Conservation (phyloP, 1,140 invertebrate species). For the Wasmannia auropunctata region DNA sequence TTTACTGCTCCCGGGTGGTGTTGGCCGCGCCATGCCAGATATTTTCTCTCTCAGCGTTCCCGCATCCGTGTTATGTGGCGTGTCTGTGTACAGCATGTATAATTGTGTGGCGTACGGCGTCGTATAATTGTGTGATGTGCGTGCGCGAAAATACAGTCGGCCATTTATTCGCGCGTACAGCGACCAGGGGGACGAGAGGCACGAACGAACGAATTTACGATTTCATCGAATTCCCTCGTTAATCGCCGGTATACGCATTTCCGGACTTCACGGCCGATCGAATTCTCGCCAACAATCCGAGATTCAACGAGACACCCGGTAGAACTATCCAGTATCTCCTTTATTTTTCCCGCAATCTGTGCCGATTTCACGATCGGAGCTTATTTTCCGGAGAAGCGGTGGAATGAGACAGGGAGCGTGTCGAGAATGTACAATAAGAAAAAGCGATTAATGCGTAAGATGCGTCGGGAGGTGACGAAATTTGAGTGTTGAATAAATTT, state of each 20-base stretch:
- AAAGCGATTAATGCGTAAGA: constrained; percentile 2
- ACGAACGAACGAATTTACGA: constrained; percentile 76
- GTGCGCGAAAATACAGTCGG: constrained; percentile 59
- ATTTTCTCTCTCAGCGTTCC: constrained; percentile 39
- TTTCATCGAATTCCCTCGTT: constrained; percentile 78
- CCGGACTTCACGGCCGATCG: constrained; percentile 66
- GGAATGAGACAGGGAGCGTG: neutral
- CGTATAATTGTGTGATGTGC: constrained; percentile 28
- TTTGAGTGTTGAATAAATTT: neutral
- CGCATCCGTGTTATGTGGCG: neutral
- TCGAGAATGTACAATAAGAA: constrained; percentile 1
- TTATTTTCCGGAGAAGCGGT: constrained; percentile 27
- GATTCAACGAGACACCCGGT: constrained; percentile 59
- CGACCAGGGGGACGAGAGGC: constrained; percentile 23
- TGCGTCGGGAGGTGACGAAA: neutral
- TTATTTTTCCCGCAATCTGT: neutral
- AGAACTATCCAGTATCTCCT: constrained; percentile 15
- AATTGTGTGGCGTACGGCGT: neutral
- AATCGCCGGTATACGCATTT: constrained; percentile 75
- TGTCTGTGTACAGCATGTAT: neutral
- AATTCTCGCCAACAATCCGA: constrained; percentile 49
- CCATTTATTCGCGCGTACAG: constrained; percentile 69
- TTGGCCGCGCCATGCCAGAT: constrained; percentile 60
- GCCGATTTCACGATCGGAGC: neutral
- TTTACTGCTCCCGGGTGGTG: constrained; percentile 75